phyloP scores from a whole-genome alignment of 2,888 invertebrate species.

The Drosophila villosipedis region DNA sequence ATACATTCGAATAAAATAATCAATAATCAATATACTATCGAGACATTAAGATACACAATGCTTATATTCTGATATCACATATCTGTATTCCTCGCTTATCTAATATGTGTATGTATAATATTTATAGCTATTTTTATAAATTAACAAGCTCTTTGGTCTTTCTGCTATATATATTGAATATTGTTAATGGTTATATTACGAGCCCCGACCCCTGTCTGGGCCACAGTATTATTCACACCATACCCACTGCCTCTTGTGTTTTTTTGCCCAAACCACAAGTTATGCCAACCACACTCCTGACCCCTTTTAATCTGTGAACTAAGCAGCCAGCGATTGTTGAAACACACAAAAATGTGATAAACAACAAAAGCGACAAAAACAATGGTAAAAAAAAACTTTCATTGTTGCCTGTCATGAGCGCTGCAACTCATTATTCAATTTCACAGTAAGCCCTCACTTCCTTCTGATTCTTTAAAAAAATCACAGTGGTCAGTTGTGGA shows the following conservation, averaged over 20 bases:
- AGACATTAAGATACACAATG: not conserved
- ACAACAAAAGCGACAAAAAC: slow-evolving; percentile 51
- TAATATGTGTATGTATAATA: not conserved
- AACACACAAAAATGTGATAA: slow-evolving; percentile 43
- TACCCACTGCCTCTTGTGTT: not conserved
- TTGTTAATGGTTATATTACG: slow-evolving; percentile 15
- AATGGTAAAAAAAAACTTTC: slow-evolving; percentile 29
- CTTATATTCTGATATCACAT: not conserved
- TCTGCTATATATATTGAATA: not conserved
- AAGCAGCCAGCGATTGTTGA: slow-evolving; percentile 40
- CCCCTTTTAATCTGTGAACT: slow-evolving; percentile 51
- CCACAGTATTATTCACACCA: slow-evolving; percentile 20
- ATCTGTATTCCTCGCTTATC: not conserved
- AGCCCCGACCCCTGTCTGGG: not conserved
- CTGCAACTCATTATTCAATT: slow-evolving; percentile 77
- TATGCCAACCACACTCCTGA: not conserved
- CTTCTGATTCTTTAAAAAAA: slow-evolving; percentile 30
- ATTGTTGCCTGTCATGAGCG: slow-evolving; percentile 70
- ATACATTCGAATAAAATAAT: not conserved
- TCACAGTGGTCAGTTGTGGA: slow-evolving; percentile 64
- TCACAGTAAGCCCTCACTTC: slow-evolving; percentile 54
- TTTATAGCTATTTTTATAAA: not conserved
- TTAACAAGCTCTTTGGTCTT: not conserved
- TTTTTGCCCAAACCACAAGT: slow-evolving; percentile 37
- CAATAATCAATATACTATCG: not conserved